Evolutionary conservation across 2,113 vertebrate genomes (phyloP).

Genomic region (Plestiodon gilberti): DNA sequence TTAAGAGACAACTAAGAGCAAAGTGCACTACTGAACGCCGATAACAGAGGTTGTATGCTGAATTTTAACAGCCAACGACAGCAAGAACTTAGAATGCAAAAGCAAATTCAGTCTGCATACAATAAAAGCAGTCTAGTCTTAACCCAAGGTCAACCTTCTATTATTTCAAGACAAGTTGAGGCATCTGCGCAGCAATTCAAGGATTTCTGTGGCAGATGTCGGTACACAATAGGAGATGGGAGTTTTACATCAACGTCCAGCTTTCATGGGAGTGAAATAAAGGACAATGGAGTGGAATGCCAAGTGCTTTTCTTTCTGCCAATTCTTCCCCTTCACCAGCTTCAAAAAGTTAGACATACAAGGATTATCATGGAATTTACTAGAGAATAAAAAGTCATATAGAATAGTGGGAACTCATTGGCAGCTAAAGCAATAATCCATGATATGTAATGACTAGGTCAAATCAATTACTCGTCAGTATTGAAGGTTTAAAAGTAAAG

Average conservation of each 20-base stretch:
- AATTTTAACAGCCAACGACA: slow-evolving; percentile 37
- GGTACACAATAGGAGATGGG: slow-evolving; percentile 53
- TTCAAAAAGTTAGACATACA: background rate
- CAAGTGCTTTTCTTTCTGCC: slow-evolving; percentile 12
- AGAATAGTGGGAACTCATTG: background rate
- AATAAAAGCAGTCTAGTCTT: slow-evolving; percentile 59
- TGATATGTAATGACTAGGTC: background rate
- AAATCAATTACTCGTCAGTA: background rate
- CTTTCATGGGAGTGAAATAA: slow-evolving; percentile 46
- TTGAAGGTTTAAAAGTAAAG: background rate
- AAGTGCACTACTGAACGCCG: slow-evolving; percentile 42
- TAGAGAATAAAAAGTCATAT: background rate
- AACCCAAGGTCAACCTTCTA: slow-evolving; percentile 55
- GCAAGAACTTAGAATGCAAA: slow-evolving; percentile 28
- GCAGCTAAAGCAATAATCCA: background rate
- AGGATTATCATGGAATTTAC: background rate
- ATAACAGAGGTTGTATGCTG: slow-evolving; percentile 41
- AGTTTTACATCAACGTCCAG: slow-evolving; percentile 49
- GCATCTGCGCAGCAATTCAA: slow-evolving; percentile 70
- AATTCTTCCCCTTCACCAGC: background rate
- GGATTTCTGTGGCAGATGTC: slow-evolving; percentile 61
- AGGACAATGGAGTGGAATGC: slow-evolving; percentile 28
- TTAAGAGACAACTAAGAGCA: slow-evolving; percentile 47
- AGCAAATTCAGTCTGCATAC: slow-evolving; percentile 48
- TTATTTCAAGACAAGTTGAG: slow-evolving; percentile 56